Percentiles rank a stretch among this genome's conserved stretches.
Conservation (phyloP, 2,113 vertebrate genomes). For the Eretmochelys imbricata region DNA sequence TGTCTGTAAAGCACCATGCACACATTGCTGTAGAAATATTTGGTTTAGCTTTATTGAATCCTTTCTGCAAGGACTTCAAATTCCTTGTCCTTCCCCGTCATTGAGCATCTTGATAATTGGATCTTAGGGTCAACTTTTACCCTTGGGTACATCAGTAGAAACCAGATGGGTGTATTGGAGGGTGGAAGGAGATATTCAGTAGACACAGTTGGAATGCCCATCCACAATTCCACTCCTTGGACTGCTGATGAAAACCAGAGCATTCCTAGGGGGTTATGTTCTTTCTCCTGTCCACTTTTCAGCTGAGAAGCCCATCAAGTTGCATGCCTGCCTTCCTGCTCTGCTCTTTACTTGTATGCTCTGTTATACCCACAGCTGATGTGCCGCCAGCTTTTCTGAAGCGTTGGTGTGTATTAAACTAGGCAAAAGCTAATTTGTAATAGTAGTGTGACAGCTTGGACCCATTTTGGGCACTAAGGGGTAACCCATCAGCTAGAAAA, state of each 20-base stretch:
- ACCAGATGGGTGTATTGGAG: background rate
- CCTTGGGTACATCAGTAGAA: background rate
- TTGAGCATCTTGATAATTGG: background rate
- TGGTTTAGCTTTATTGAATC: background rate
- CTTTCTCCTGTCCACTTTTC: background rate
- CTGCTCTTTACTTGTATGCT: background rate
- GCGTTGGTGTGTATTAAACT: background rate
- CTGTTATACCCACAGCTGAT: background rate
- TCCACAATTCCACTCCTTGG: fast-evolving
- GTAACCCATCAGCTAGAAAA: background rate
- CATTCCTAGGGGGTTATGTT: fast-evolving
- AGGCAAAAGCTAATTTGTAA: background rate
- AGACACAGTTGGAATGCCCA: background rate
- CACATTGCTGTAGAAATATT: background rate
- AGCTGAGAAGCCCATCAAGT: background rate
- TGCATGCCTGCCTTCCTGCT: background rate
- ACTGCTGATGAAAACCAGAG: fast-evolving
- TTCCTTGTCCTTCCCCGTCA: background rate
- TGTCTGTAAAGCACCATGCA: background rate
- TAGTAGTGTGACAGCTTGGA: background rate
- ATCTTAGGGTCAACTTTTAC: background rate
- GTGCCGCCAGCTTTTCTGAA: background rate
- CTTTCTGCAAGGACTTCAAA: background rate
- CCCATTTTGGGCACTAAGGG: background rate
- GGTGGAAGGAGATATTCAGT: background rate